phyloP scores from a whole-genome alignment of 64 coral and sea anemone species.

The Stichodactyla helianthus region DNA sequence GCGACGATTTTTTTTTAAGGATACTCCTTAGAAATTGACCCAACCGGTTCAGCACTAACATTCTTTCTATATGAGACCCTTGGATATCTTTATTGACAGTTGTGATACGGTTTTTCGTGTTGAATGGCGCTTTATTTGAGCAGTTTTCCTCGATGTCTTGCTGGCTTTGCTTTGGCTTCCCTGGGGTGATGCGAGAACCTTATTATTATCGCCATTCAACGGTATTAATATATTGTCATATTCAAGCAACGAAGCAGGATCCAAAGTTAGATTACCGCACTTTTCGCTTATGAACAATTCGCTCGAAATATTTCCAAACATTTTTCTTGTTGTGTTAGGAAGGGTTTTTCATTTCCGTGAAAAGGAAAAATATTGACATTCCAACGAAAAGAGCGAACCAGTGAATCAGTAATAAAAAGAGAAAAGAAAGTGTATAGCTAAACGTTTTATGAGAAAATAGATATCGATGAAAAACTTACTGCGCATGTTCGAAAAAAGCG shows the following conservation, averaged over 20 bases:
- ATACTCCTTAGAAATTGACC: background rate
- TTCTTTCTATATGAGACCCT: background rate
- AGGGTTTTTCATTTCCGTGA: too few species aligned
- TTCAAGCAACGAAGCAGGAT: background rate
- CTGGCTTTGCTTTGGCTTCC: background rate
- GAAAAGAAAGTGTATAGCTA: background rate
- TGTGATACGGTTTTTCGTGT: background rate
- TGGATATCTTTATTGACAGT: background rate
- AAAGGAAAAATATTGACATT: background rate
- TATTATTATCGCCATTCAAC: background rate
- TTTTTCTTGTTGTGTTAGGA: too few species aligned
- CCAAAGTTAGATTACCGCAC: background rate
- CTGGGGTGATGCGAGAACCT: background rate
- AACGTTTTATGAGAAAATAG: background rate
- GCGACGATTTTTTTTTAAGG: background rate
- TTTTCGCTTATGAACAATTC: background rate
- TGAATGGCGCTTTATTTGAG: background rate
- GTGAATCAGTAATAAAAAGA: background rate
- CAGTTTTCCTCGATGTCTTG: background rate
- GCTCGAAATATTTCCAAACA: background rate
- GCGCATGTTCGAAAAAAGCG: background rate
- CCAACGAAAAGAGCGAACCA: background rate
- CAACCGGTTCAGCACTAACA: background rate
- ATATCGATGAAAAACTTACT: too few species aligned
- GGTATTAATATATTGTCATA: slow-evolving; percentile 1